Conservation (phyloP, 2,113 vertebrate species). For the Perccottus glenii region DNA sequence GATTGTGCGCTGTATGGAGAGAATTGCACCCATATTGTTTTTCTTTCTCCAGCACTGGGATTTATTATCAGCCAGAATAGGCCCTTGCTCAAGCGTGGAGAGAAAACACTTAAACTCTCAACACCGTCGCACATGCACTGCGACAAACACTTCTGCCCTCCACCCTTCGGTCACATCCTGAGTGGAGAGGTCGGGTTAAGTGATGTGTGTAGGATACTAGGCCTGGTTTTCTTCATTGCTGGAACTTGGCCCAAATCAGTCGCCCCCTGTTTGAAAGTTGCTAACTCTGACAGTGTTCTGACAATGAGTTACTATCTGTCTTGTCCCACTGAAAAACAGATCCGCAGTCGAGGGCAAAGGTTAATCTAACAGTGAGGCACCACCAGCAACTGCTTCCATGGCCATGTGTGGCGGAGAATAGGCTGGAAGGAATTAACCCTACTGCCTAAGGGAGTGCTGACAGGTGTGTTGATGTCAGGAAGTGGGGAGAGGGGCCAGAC, state of each 20-base stretch:
- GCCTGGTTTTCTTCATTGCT: conserved; percentile 62
- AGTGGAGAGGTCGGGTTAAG: conserved; percentile 63
- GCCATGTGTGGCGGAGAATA: conserved; percentile 75
- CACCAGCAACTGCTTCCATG: conserved; percentile 52
- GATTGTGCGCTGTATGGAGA: conserved; percentile 33
- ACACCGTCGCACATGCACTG: neutral
- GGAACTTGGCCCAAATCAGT: conserved; percentile 63
- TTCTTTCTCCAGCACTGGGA: conserved; percentile 41
- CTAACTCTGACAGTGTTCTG: conserved; percentile 67
- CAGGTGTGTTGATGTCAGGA: conserved; percentile 53
- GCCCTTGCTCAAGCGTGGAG: conserved; percentile 24
- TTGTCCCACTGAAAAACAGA: conserved; percentile 70
- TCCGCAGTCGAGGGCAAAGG: conserved; percentile 70
- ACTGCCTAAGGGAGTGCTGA: conserved; percentile 64
- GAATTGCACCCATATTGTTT: conserved; percentile 38
- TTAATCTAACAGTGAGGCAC: conserved; percentile 75
- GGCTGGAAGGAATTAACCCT: conserved; percentile 70
- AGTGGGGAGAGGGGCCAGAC: conserved; percentile 42
- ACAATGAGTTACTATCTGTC: conserved; percentile 71
- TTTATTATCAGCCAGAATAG: conserved; percentile 46
- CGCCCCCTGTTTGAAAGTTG: conserved; percentile 59
- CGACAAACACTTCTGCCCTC: conserved; percentile 31
- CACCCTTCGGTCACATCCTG: conserved; percentile 55
- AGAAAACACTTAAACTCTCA: conserved; percentile 30
- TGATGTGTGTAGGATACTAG: conserved; percentile 41